Percentiles rank a stretch among this genome's conserved stretches.
phyloP scores from a whole-genome alignment of 2,113 vertebrate species.

The Datnioides undecimradiatus region DNA sequence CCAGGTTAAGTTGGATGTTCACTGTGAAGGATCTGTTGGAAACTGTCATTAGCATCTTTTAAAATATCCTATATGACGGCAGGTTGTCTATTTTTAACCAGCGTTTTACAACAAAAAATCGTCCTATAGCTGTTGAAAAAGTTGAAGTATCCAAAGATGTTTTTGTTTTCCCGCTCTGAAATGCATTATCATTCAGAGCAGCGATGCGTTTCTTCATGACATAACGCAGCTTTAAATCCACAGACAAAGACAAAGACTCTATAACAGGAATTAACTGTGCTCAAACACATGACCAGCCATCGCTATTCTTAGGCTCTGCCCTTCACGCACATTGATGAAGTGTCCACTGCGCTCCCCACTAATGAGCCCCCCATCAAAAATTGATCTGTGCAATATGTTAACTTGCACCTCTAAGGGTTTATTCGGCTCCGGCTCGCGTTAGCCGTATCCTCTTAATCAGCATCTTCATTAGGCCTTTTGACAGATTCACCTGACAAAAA shows the following conservation, averaged over 20 bases:
- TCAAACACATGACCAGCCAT: slow-evolving; percentile 30
- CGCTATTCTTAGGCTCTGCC: slow-evolving; percentile 76
- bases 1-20: no score
- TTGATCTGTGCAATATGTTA: slow-evolving; percentile 67
- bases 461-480: slow-evolving; percentile 57
- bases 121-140: background rate
- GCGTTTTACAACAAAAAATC: background rate
- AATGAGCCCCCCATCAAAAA: slow-evolving; percentile 79
- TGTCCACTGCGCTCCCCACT: slow-evolving; percentile 63
- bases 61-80: background rate
- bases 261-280: background rate
- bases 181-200: background rate
- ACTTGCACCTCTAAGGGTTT: slow-evolving; percentile 50
- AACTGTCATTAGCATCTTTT: background rate
- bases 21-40: background rate
- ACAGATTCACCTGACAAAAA: slow-evolving; percentile 55
- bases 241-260: slow-evolving; percentile 5
- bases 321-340: slow-evolving; percentile 75
- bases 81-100: background rate
- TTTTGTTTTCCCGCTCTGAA: background rate
- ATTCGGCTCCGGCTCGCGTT: slow-evolving; percentile 33
- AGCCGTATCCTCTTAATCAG: slow-evolving; percentile 62
- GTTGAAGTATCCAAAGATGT: background rate
- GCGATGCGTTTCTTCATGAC: background rate
- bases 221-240: background rate